phyloP scores from a whole-genome alignment of 64 coral and sea anemone species.

The Stichodactyla helianthus region DNA sequence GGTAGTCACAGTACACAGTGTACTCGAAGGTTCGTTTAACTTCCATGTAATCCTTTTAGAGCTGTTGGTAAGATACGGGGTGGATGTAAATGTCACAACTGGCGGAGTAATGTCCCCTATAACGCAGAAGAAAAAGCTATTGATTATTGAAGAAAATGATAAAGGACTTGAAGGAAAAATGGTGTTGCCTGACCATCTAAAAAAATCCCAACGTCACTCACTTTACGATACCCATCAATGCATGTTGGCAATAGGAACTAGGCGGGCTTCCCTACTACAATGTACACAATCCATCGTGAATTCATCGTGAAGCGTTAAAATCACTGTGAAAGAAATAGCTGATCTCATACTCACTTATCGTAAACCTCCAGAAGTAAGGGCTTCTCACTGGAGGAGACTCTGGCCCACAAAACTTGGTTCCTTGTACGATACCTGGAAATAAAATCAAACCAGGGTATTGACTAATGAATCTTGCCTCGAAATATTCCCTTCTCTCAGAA shows the following conservation, averaged over 20 bases:
- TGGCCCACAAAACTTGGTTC: slow-evolving; percentile 43
- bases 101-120: slow-evolving; percentile 45
- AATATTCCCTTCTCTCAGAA: no score
- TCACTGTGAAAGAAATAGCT: no score
- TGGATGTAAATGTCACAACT: slow-evolving; percentile 29
- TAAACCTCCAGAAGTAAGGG: slow-evolving; percentile 29
- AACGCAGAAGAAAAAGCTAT: not conserved
- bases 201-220: no score
- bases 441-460: not conserved
- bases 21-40: slow-evolving; percentile 45
- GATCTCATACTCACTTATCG: slow-evolving; percentile 35
- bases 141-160: not conserved
- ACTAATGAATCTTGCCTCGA: no score
- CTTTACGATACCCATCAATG: no score
- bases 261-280: no score
- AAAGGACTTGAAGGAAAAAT: no score
- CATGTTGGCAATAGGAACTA: no score
- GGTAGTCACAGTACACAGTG: slow-evolving; percentile 65
- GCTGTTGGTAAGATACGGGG: slow-evolving; percentile 44
- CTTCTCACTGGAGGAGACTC: slow-evolving; percentile 43
- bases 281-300: no score
- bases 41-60: slow-evolving; percentile 49
- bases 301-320: no score
- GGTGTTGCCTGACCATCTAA: no score
- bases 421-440: slow-evolving; percentile 47